Evolutionary conservation across 2,888 invertebrate species (phyloP), one percentile per base, ranked within the genome.

Genomic region (Tiphia femorata): DNA sequence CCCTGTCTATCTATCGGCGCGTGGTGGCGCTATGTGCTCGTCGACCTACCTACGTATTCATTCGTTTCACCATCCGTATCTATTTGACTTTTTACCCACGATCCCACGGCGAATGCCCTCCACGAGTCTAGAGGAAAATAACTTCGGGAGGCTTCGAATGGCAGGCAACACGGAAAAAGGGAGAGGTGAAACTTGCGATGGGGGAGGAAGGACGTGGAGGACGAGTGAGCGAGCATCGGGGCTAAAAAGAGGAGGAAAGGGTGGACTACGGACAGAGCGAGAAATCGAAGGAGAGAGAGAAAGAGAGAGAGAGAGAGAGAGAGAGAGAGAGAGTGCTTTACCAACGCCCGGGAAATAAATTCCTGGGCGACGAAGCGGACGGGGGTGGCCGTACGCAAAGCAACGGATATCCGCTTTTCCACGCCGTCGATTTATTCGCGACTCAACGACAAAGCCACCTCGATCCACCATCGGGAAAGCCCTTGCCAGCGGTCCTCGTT

Each of bases 321-420:
- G 38, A 19, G 8, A 8, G 40, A 12, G 20, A 29, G 33, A 42
- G 16, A 30, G 17, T 17, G 38, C 37, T 19, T 29, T 16, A n/a
- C n/a, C n/a, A n/a, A n/a, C n/a, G 49, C 49, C 43, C 43, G 20
- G 25, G 58, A 55, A 69, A 68, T 69, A 71, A 72, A 71, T 70
- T 71, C 68, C 49, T 59, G 54, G 49, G 50, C 58, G 42, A 58
- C 63, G 64, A 67, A 52, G 58, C 57, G 54, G 41, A 46, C 42
- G 29, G 38, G 30, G 16, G 37, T n/a, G 12, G 33, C 14, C 14
- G 14, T 23, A 51, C 41, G 70, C 70, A 62, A 67, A 67, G 67
- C 64, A 69, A 70, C 74, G 76, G 76, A 72, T 71, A 73, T 77
- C 77, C 76, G 76, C 71, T 76, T 78, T 75, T 79, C 73, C 76